Base-by-base conservation (phyloP, 2,888 invertebrate species). In the Deilephila porcellus region DNA sequence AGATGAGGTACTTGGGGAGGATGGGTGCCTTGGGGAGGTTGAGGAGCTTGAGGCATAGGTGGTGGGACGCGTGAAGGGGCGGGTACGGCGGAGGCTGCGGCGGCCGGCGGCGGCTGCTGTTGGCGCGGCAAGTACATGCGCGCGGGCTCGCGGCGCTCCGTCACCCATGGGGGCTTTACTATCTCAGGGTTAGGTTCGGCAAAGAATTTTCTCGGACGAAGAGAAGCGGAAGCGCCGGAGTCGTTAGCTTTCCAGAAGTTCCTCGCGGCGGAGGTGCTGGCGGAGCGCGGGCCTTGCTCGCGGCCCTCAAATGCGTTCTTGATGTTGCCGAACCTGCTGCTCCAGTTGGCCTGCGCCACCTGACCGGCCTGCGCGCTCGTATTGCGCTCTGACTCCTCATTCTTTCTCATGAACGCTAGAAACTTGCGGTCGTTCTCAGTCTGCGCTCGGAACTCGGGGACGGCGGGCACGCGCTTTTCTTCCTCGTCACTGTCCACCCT, bases 361-460 rank as follows among this genome's bases (percentile, higher is more conserved):
- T 94, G 78, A 73, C 91, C 90, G 67, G 84, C 81, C 0, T 73
- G 74, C 53, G 74, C 76, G 14, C 75, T 81, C 2, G 79, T 73
- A 11, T 83, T 85, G 3, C 84, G 81, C 19, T 85, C 85, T 8
- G 83, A 84, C 25, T 85, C 95, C 64, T 96, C 95, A 83, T 96
- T 97, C 83, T 97, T 97, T 79, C 96, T 97, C 85, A 98, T 96
- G 80, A 98, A 97, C 0, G 98, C 97, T 71, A 98, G 90, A 85
- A 98, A 98, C 85, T 98, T 98, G 73, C 96, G 95, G 86, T 98
- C 98, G 82, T 97, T 98, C 72, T 98, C 98, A 0, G 98, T 98
- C 90, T 97, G 98, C 0, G 98, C 97, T 78, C 96, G 95, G 80
- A 98, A 97, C 1, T 95, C 95, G 0, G 97, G 97, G 59, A 97